Evolutionary conservation across 2,797 vertebrate species (phyloP).

Genomic region (Acrossocheilus wenchowensis): DNA sequence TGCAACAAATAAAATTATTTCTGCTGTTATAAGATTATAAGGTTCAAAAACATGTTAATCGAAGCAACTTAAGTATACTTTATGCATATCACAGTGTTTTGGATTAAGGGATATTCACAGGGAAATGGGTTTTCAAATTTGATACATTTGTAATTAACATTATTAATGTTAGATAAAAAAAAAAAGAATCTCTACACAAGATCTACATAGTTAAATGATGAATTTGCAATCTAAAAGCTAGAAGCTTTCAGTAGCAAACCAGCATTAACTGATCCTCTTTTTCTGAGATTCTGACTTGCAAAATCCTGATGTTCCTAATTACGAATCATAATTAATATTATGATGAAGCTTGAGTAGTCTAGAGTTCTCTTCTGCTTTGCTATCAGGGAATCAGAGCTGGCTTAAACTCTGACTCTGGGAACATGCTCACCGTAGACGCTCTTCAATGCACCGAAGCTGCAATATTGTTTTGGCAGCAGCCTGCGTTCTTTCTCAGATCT

Average conservation of each 20-base stretch:
- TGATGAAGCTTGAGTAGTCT: not conserved
- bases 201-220: not conserved
- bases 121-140: not conserved
- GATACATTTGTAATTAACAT: not conserved
- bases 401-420: not conserved
- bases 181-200: too few species aligned
- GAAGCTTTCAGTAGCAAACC: not conserved
- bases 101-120: not conserved
- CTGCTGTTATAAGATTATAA: not conserved
- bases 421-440: not conserved
- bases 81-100: not conserved
- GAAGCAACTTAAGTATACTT: not conserved
- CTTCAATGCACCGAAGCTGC: constrained; percentile 43
- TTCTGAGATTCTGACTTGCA: not conserved
- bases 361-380: not conserved
- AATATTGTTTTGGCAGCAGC: constrained; percentile 60
- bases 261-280: not conserved
- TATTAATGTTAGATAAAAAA: not conserved
- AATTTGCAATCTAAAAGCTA: not conserved
- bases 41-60: not conserved
- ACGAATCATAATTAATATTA: not conserved
- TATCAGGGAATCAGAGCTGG: not conserved
- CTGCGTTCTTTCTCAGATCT: constrained; percentile 53
- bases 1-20: not conserved
- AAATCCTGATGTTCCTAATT: not conserved